These are phyloP conservation scores for Probaryconus sp. DNA, from an alignment of 1,140 invertebrate species.

Conservation along the genomic window DNA sequence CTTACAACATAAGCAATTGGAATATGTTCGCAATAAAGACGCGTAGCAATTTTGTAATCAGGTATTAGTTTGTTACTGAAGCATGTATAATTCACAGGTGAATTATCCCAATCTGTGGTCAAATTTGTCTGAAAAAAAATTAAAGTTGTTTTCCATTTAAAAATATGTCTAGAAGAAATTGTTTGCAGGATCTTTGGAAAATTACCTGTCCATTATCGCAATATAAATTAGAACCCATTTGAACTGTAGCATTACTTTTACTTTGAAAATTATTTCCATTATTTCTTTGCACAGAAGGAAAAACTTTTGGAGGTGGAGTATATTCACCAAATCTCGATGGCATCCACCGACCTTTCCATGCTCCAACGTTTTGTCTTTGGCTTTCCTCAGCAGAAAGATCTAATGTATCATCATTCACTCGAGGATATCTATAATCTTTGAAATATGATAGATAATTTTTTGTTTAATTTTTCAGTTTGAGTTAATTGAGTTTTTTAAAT, in stretches of 20 bases:
- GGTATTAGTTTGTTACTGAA: slow-evolving; percentile 78
- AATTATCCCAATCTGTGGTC: slow-evolving; percentile 85
- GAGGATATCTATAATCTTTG: too few relatives aligned
- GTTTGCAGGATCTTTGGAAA: too few relatives aligned
- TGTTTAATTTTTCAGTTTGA: too few relatives aligned
- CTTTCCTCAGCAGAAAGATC: slow-evolving; percentile 4
- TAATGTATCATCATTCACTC: too few relatives aligned
- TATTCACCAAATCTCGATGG: slow-evolving; percentile 66
- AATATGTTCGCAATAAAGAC: slow-evolving; percentile 80
- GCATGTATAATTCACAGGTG: slow-evolving; percentile 83
- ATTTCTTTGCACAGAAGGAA: slow-evolving; percentile 14
- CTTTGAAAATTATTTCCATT: slow-evolving; percentile 8
- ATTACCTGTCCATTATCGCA: slow-evolving; percentile 87
- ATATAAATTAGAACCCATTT: slow-evolving; percentile 79
- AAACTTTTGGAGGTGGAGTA: slow-evolving; percentile 68
- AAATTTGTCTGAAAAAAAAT: slow-evolving; percentile 81
- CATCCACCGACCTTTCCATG: slow-evolving; percentile 74
- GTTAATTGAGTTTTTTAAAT: too few relatives aligned
- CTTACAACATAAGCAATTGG: slow-evolving; percentile 81
- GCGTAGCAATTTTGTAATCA: slow-evolving; percentile 75
- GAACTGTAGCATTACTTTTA: slow-evolving; percentile 59
- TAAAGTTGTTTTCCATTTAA: slow-evolving; percentile 23
- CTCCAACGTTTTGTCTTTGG: slow-evolving; percentile 60
- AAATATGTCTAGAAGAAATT: too few relatives aligned
- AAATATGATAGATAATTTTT: slow-evolving; percentile 22